Base-by-base conservation (phyloP, 2,888 invertebrate genomes). In the Pammene aurita region DNA sequence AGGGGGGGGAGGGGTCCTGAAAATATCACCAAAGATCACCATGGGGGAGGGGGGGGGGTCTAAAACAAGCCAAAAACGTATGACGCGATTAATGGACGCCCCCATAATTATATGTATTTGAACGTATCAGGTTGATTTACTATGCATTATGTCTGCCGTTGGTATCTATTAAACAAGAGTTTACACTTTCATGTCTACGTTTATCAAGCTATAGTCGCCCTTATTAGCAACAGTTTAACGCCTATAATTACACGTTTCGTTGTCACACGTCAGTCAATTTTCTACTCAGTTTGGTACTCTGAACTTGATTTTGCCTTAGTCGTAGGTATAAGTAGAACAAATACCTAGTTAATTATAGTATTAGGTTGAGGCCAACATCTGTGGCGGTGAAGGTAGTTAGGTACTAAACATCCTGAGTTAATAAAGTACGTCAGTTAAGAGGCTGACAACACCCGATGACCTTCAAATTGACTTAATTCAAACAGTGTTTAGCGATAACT, bases 361-460 rank as follows among this genome's bases (percentile, higher is more conserved):
- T 58, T 58, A 58, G 68, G 58, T 69, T 64, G 68, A 64, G 68
- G 68, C 46, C 64, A 52, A 64, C 68, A 16, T 67, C 62, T 67
- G 7, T 54, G 44, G n/a, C 42, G 35, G 18, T 52, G 62, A 52
- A 52, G 38, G 38, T 26, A 26, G 9, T 35, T 61, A 52, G 38
- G 41, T 26, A 41, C 18, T 41, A 38, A 50, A n/a, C 26, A 26
- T 50, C n/a, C 50, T 44, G 44, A 18, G 18, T 38, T 38, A 50
- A 9, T 18, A 16, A 14, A 35, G 9, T 42, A 42, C 42, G 38
- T 26, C 2, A 38, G 9, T 38, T 6, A 38, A 38, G 38, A 35
- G 7, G 7, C 35, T 35, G 7, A n/a, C n/a, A n/a, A n/a, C n/a
- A n/a, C n/a, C n/a, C n/a, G n/a, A n/a, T n/a, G n/a, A n/a, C n/a